Conservation (phyloP, 1,140 invertebrate genomes). For the Cataglyphis hispanica region DNA sequence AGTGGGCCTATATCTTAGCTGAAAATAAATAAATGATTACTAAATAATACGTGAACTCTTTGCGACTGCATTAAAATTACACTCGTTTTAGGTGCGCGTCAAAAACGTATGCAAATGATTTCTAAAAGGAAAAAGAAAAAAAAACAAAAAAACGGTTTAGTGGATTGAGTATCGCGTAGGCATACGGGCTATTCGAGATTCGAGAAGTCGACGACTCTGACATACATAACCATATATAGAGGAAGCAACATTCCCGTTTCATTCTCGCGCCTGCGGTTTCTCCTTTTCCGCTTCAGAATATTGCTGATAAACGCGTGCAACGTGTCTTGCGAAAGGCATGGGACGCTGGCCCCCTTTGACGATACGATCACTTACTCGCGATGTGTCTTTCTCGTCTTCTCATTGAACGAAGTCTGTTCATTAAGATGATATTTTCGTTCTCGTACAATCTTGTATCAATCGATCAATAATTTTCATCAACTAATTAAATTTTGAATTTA, state of each 20-base stretch:
- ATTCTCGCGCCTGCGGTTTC: conserved; percentile 17
- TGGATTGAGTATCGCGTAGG: neutral
- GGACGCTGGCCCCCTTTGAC: conserved; percentile 27
- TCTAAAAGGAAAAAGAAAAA: conserved; percentile 23
- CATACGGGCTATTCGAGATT: conserved; percentile 4
- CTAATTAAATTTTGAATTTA: neutral
- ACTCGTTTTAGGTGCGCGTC: conserved; percentile 17
- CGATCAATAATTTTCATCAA: neutral
- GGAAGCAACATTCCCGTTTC: conserved; percentile 60
- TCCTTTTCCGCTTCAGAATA: conserved; percentile 36
- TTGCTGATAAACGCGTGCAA: neutral
- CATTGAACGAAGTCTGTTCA: neutral
- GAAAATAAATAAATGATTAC: neutral
- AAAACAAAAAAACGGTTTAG: conserved; percentile 10
- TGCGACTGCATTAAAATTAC: neutral
- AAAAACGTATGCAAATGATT: conserved; percentile 63
- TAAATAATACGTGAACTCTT: neutral
- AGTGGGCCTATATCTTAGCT: neutral
- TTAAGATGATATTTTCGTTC: neutral
- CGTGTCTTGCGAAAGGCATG: conserved; percentile 20
- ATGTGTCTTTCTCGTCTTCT: neutral
- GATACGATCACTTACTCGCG: conserved; percentile 19
- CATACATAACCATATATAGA: conserved; percentile 82
- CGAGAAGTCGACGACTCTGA: conserved; percentile 62
- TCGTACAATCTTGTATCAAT: neutral